These are phyloP conservation scores for Amorpha juglandis DNA, from an alignment of 2,888 invertebrate genomes.

Conservation along the genomic window DNA sequence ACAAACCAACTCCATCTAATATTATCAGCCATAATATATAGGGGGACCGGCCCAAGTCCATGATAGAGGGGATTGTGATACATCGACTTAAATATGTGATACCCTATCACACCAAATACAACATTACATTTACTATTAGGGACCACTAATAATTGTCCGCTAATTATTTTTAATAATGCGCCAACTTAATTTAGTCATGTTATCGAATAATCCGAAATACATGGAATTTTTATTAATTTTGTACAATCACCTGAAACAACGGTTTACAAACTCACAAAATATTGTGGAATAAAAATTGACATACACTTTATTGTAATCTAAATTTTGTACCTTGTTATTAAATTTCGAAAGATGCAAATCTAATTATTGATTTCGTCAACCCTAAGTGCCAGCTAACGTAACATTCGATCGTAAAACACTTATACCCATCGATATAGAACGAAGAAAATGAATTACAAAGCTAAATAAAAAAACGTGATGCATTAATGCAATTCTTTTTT, in stretches of 20 bases:
- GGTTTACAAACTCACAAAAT: slow-evolving; percentile 45
- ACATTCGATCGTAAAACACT: slow-evolving; percentile 53
- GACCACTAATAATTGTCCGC: slow-evolving; percentile 66
- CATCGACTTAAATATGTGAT: slow-evolving; percentile 65
- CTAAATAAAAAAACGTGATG: slow-evolving; percentile 73
- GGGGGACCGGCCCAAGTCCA: slow-evolving; percentile 71
- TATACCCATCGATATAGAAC: slow-evolving; percentile 59
- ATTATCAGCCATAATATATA: slow-evolving; percentile 53
- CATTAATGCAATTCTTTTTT: slow-evolving; percentile 81
- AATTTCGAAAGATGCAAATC: slow-evolving; percentile 66
- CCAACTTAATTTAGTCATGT: slow-evolving; percentile 72
- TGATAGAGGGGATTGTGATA: slow-evolving; percentile 65
- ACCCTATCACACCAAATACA: slow-evolving; percentile 75
- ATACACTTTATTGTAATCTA: slow-evolving; percentile 63
- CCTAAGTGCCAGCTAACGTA: slow-evolving; percentile 52
- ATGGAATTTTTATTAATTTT: slow-evolving; percentile 54
- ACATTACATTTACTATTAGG: slow-evolving; percentile 70
- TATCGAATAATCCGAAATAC: slow-evolving; percentile 59
- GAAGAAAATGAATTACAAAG: slow-evolving; percentile 60
- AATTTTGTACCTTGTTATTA: slow-evolving; percentile 69
- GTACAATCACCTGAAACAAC: slow-evolving; percentile 39
- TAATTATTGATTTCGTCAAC: slow-evolving; percentile 57
- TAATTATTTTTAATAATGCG: slow-evolving; percentile 74
- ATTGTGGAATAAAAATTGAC: slow-evolving; percentile 58
- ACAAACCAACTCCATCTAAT: slow-evolving; percentile 45